phyloP scores from a whole-genome alignment of 2,113 vertebrate species.

The Lepidothrix coronata region DNA sequence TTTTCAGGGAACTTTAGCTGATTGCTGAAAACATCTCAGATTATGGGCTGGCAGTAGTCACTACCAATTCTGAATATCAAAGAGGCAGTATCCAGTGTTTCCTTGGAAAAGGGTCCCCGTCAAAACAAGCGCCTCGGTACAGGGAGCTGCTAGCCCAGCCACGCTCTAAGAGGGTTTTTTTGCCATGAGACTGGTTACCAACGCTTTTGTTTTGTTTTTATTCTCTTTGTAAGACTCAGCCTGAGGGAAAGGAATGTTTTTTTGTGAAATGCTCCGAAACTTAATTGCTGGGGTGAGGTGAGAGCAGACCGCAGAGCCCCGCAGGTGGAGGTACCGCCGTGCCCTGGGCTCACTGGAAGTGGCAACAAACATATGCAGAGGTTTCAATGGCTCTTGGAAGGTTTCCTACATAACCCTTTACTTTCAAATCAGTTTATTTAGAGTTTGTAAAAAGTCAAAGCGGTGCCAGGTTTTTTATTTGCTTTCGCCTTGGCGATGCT shows the following conservation, averaged over 20 bases:
- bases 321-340: neutral
- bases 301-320: neutral
- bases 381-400: neutral
- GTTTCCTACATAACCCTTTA: neutral
- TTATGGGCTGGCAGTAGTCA: neutral
- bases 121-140: neutral
- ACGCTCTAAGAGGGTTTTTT: neutral
- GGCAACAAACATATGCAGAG: neutral
- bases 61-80: neutral
- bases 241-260: neutral
- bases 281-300: neutral
- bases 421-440: neutral
- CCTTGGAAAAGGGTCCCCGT: neutral
- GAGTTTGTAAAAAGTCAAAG: neutral
- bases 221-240: neutral
- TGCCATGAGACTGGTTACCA: neutral
- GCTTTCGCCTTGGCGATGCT: neutral
- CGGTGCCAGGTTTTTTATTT: neutral
- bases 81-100: neutral
- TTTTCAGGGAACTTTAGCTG: constrained; percentile 30
- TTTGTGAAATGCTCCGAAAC: neutral
- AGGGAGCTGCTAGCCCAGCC: neutral
- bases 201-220: neutral
- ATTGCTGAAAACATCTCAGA: constrained; percentile 37
- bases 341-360: neutral